Conservation (phyloP, 1,140 invertebrate genomes). For the Paraescarpia echinospica region DNA sequence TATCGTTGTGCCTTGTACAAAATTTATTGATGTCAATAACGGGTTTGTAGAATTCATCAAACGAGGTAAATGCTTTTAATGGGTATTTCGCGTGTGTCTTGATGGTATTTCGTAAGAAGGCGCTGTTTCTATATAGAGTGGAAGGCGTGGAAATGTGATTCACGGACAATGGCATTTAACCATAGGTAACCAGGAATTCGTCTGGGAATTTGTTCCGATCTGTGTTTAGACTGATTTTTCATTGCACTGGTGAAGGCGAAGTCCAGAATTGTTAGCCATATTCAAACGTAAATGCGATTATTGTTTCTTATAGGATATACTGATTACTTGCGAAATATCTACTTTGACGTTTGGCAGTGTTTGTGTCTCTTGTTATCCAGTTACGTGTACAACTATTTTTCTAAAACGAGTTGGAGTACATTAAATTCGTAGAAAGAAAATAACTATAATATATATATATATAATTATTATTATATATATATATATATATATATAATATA, state of each 20-base stretch:
- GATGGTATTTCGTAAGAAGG: neutral
- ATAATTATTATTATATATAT: no score
- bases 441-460: no score
- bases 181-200: neutral
- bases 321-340: no score
- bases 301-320: no score
- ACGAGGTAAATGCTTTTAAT: neutral
- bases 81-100: neutral
- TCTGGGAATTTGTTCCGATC: neutral
- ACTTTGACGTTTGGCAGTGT: no score
- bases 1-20: neutral
- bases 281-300: no score
- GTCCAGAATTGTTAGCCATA: no score
- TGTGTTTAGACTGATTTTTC: neutral
- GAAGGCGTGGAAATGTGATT: neutral
- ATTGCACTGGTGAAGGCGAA: neutral
- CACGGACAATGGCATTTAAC: neutral
- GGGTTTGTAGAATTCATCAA: neutral
- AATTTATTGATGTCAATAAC: neutral
- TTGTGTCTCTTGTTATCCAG: no score
- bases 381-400: no score
- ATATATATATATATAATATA: no score
- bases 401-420: no score
- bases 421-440: no score
- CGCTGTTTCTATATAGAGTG: neutral